Evolutionary conservation across 35 echinoderm and acorn worm species (phyloP), one percentile per base, ranked within the genome.

Genomic region (Acanthaster planci): DNA sequence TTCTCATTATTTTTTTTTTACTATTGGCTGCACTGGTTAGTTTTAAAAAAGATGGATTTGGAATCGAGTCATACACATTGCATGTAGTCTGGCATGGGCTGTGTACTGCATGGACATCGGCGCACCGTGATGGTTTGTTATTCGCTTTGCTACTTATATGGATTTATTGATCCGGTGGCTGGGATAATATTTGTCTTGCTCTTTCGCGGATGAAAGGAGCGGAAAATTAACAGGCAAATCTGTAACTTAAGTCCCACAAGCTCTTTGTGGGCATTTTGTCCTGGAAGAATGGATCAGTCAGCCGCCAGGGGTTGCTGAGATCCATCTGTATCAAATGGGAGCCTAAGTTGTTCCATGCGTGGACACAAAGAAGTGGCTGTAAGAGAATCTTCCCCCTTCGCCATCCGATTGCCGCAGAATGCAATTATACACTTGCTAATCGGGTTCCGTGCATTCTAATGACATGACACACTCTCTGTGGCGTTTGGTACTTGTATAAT

Each of bases 351-450:
- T 72, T 72, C 64, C 64, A 7, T 34, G 29, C 64, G 64, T 26
- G 26, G 64, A 72, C 26, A 72, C 64, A 72, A 72, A 72, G 64
- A 72, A 72, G 64, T 72, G 64, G 26, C 64, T 26, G 64, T 72
- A 72, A 72, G 64, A 72, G 34, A 72, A 72, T 72, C 64, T 12
- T n/a, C n/a, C n/a, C n/a, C n/a, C 42, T 29, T 26, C 23, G 64
- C 64, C 64, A 72, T 72, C 64, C 64, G 64, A 72, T 72, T 72
- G 64, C 64, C 64, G 34, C 26, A 72, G 64, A 72, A 72, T 72
- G 64, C 64, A 72, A 72, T 72, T 72, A 72, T 72, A 72, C 64
- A 72, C 64, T 72, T 72, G 64, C 64, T 72, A 72, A 72, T 72
- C 64, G 64, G 64, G 64, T 72, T 72, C 64, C 34, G 64, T 72